A percentile compares a stretch with the other conserved stretches of the same genome.
Conservation (phyloP, 2,113 vertebrate genomes). For the Poeciliopsis turrubarensis region DNA sequence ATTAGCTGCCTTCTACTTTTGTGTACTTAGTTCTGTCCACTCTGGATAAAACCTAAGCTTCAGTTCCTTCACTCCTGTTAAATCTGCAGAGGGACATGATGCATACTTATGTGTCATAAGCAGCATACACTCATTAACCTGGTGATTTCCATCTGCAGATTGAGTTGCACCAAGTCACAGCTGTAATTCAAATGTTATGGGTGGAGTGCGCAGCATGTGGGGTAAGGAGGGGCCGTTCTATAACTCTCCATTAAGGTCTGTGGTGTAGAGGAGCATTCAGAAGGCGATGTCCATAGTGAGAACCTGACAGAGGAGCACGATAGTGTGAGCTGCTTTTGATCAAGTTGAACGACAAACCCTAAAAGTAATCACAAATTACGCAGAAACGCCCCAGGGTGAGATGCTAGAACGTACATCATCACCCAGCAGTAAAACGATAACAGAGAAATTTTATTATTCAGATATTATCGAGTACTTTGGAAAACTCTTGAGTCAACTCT, state of each 20-base stretch:
- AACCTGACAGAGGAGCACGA: conserved; percentile 13
- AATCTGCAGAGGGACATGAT: conserved; percentile 27
- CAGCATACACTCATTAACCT: conserved; percentile 19
- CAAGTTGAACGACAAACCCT: background rate
- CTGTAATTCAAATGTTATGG: conserved; percentile 10
- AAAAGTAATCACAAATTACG: background rate
- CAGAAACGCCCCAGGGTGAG: background rate
- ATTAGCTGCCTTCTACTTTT: too few species aligned
- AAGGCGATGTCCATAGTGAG: conserved; percentile 34
- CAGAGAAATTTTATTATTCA: background rate
- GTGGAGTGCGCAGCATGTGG: conserved; percentile 10
- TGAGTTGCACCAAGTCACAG: conserved; percentile 1
- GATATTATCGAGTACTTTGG: background rate
- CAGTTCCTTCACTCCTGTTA: conserved; percentile 52
- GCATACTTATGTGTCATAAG: conserved; percentile 50
- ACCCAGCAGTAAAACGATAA: background rate
- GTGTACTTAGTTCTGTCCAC: too few species aligned
- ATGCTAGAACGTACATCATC: background rate
- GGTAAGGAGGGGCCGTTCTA: conserved; percentile 41
- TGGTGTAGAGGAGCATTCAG: conserved; percentile 53
- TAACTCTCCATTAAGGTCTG: conserved; percentile 54
- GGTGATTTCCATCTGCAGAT: background rate
- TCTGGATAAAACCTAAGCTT: conserved; percentile 36
- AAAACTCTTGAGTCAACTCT: background rate
- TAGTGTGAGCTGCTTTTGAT: conserved; percentile 10